phyloP scores from a whole-genome alignment of 2,888 invertebrate genomes.

The Hyppa rectilinea region DNA sequence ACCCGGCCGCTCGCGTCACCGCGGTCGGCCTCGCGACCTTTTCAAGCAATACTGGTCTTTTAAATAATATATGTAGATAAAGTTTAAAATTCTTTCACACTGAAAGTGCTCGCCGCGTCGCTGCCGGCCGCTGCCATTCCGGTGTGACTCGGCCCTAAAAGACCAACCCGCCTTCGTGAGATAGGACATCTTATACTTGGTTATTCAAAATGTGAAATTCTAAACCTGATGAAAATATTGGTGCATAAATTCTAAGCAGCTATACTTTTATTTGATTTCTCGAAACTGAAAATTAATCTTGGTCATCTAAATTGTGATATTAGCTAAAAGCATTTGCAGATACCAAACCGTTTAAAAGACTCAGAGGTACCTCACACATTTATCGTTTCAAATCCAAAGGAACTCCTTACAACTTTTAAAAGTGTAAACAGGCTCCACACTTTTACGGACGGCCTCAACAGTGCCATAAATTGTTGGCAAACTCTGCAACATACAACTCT shows the following conservation, averaged over 20 bases:
- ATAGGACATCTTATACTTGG: no score
- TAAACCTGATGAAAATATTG: no score
- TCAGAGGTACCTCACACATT: background rate
- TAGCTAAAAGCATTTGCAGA: background rate
- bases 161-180: no score
- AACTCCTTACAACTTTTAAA: constrained; percentile 12
- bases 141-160: no score
- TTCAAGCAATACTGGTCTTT: no score
- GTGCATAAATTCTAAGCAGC: background rate
- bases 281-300: background rate
- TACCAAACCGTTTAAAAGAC: background rate
- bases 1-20: no score
- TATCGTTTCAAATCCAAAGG: constrained; percentile 6
- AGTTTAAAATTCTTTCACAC: no score
- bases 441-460: constrained; percentile 28
- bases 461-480: constrained; percentile 37
- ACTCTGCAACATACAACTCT: constrained; percentile 39
- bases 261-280: background rate
- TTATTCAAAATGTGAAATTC: no score
- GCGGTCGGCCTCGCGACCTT: no score
- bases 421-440: constrained; percentile 29
- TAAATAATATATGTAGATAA: no score
- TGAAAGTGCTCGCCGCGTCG: no score
- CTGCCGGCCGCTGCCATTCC: no score
- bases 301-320: background rate